Conservation (phyloP, 2,888 invertebrate genomes). For the Xestia ashworthii region DNA sequence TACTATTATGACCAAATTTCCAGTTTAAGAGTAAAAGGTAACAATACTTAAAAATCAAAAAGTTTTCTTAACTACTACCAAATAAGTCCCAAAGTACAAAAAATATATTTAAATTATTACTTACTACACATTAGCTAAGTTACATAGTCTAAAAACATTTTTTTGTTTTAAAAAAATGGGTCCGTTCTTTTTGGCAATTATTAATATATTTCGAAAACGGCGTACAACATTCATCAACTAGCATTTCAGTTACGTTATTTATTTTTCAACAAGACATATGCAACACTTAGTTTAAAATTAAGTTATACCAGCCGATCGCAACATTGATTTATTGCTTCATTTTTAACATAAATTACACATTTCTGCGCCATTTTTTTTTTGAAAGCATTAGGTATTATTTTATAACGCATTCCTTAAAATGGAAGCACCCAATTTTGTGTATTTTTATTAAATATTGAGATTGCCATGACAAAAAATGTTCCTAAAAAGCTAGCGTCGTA, state of each 20-base stretch:
- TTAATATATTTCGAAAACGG: constrained; percentile 66
- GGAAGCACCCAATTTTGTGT: constrained; percentile 83
- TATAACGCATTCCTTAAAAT: constrained; percentile 78
- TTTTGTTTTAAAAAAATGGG: constrained; percentile 65
- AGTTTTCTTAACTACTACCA: constrained; percentile 39
- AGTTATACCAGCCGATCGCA: constrained; percentile 45
- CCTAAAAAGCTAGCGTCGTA: constrained; percentile 80
- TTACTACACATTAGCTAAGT: constrained; percentile 68
- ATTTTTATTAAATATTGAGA: constrained; percentile 61
- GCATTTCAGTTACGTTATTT: constrained; percentile 60
- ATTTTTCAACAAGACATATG: constrained; percentile 64
- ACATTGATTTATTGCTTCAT: constrained; percentile 65
- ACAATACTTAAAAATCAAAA: background rate
- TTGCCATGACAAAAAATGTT: constrained; percentile 68
- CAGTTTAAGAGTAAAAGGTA: background rate
- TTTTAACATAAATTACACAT: constrained; percentile 30
- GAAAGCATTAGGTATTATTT: constrained; percentile 41
- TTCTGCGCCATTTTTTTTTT: constrained; percentile 19
- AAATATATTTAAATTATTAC: constrained; percentile 60
- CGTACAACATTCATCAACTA: constrained; percentile 67
- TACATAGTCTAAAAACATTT: constrained; percentile 63
- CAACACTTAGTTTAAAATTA: constrained; percentile 67
- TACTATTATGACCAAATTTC: background rate
- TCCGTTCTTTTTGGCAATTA: constrained; percentile 73
- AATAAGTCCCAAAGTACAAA: constrained; percentile 66